Evolutionary conservation across 1,140 invertebrate species (phyloP), one percentile per base, ranked within the genome.

Genomic region (Listronotus oregonensis): DNA sequence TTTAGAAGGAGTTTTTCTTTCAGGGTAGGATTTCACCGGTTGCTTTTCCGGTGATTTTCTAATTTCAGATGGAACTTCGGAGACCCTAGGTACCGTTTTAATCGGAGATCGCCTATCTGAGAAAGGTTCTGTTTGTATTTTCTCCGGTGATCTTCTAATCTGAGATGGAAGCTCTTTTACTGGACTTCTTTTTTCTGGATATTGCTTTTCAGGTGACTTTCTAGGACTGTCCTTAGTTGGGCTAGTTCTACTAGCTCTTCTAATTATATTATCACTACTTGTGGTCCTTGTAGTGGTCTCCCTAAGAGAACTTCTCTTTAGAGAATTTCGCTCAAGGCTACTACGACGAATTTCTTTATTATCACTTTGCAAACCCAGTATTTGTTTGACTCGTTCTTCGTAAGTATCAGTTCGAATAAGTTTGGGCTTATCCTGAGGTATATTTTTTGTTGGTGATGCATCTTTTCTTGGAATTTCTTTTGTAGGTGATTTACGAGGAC

Each of bases 341-440:
- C 56, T 58, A 46, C 64, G 65, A 56, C 71, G 70, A 42, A 42
- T 71, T 64, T 69, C 66, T n/a, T 62, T 72, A 18, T 68, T 77
- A 49, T 80, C 76, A 63, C 81, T 77, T 43, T 79, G 80, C 77
- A 87, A 85, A 6, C 87, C 87, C 39, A 88, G 73, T 63, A 88
- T 87, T 70, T 87, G 83, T 31, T 84, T 78, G 69, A 86, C 87
- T n/a, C 86, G 80, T 77, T 88, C 86, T 78, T 88, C 87, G 57
- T 87, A 88, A n/a, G 87, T 88, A 75, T 88, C 86, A 40, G 85
- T 84, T 70, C 86, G n/a, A 17, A 61, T n/a, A 27, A 51, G 31
- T 62, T 60, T 60, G n/a, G 67, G 61, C 32, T 21, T 56, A 27
- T 71, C 67, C 44, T 43, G 55, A 11, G 67, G 61, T 32, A 18